phyloP scores from a whole-genome alignment of 2,113 vertebrate genomes.

The Noturus placidus region DNA sequence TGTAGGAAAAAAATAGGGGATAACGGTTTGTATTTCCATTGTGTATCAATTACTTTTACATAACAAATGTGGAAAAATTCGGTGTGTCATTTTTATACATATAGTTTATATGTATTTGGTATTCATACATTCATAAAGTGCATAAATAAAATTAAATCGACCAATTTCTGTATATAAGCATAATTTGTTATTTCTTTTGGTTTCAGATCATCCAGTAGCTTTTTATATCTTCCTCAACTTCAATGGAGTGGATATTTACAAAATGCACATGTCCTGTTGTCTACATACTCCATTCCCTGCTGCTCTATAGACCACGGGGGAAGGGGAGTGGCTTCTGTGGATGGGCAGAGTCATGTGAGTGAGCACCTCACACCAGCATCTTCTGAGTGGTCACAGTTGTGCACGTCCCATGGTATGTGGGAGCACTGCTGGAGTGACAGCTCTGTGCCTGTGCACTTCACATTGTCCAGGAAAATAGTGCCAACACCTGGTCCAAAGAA shows the following conservation, averaged over 20 bases:
- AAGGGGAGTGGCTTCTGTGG: constrained; percentile 15
- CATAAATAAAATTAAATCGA: constrained; percentile 71
- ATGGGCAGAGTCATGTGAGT: constrained; percentile 67
- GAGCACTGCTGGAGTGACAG: constrained; percentile 81
- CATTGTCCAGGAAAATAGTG: constrained; percentile 90
- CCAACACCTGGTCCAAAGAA: constrained; percentile 83
- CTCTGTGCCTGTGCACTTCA: constrained; percentile 89
- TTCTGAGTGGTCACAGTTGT: constrained; percentile 95
- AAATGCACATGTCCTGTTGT: constrained; percentile 69
- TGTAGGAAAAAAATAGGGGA: constrained; percentile 29
- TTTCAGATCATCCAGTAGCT: constrained; percentile 32
- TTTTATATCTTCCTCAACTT: constrained; percentile 54
- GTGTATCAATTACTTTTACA: constrained; percentile 55
- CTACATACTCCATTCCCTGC: constrained; percentile 34
- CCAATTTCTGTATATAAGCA: constrained; percentile 58
- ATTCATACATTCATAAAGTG: constrained; percentile 74
- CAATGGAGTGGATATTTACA: constrained; percentile 74
- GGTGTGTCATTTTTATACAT: constrained; percentile 52
- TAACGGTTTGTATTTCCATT: constrained; percentile 54
- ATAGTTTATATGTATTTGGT: constrained; percentile 55
- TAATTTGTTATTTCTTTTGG: constrained; percentile 48
- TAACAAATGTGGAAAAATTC: constrained; percentile 36
- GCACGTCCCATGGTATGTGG: constrained; percentile 89
- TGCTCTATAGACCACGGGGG: constrained; percentile 20
- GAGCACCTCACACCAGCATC: constrained; percentile 85